A percentile compares a stretch with the other conserved stretches of the same genome.
Evolutionary conservation across 2,797 vertebrate species (phyloP).

Genomic region (Danio albolineatus): DNA sequence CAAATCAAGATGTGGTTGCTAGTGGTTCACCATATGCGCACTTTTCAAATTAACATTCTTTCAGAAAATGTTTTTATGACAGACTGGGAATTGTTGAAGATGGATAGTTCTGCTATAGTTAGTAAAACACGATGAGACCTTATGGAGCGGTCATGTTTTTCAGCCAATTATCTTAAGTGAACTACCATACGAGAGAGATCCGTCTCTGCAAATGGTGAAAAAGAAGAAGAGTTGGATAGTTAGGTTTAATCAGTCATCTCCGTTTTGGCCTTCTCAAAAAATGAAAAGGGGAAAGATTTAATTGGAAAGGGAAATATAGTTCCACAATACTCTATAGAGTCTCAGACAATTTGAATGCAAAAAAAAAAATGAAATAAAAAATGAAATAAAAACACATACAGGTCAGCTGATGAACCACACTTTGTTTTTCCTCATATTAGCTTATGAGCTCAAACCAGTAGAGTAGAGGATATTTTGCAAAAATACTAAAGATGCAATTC

Average conservation of each 20-base stretch:
- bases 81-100: not conserved
- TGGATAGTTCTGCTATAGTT: not conserved
- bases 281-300: not conserved
- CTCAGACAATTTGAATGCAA: too few relatives aligned
- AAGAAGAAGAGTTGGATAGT: not conserved
- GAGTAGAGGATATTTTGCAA: not conserved
- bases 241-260: not conserved
- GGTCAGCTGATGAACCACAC: not conserved
- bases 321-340: not conserved
- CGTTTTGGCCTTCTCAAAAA: not conserved
- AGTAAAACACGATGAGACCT: not conserved
- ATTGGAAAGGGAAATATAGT: not conserved
- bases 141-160: not conserved
- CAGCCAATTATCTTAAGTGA: constrained; percentile 9
- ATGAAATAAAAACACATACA: too few relatives aligned
- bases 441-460: too few relatives aligned
- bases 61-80: not conserved
- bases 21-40: not conserved
- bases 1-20: not conserved
- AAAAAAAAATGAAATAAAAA: too few relatives aligned
- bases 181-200: not conserved
- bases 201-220: not conserved
- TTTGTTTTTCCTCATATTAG: too few relatives aligned
- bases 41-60: constrained; percentile 24
- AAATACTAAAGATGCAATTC: not conserved